Conservation (phyloP, 1,140 invertebrate species). For the Aricia agestis region DNA sequence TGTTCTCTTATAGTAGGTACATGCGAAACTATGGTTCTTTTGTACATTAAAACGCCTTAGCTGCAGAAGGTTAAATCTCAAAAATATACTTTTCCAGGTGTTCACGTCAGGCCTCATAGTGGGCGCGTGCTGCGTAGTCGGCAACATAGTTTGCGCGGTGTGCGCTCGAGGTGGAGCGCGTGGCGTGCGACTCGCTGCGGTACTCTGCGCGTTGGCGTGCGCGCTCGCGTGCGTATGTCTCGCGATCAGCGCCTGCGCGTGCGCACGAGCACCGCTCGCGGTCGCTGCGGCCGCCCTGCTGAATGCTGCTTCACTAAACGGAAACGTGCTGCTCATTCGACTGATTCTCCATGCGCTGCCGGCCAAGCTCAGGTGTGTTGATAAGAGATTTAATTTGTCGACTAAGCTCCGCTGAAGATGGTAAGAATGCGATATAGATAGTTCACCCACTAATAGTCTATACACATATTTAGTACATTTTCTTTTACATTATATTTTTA, state of each 20-base stretch:
- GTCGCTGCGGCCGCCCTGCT: conserved; percentile 55
- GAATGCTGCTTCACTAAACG: conserved; percentile 60
- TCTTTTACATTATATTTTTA: too few species aligned
- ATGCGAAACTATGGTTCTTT: too few species aligned
- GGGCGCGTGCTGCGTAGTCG: conserved; percentile 54
- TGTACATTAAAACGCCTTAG: too few species aligned
- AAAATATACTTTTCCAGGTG: conserved; percentile 37
- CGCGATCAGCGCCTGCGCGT: conserved; percentile 49
- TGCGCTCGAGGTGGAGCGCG: conserved; percentile 43
- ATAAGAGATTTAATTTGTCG: neutral
- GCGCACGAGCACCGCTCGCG: conserved; percentile 35
- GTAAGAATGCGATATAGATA: too few species aligned
- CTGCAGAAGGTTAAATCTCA: too few species aligned
- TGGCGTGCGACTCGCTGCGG: conserved; percentile 47
- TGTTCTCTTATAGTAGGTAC: too few species aligned
- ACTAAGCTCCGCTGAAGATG: too few species aligned
- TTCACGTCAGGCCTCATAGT: conserved; percentile 61
- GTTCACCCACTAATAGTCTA: too few species aligned
- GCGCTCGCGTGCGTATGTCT: conserved; percentile 44
- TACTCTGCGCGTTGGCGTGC: conserved; percentile 47
- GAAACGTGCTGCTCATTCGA: conserved; percentile 58
- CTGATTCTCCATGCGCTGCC: conserved; percentile 57
- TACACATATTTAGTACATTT: too few species aligned
- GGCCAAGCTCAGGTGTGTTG: conserved; percentile 52
- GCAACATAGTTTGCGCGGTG: conserved; percentile 55